These are phyloP conservation scores for Junonia oenone DNA, from an alignment of 2,888 invertebrate genomes.

Conservation along the genomic window DNA sequence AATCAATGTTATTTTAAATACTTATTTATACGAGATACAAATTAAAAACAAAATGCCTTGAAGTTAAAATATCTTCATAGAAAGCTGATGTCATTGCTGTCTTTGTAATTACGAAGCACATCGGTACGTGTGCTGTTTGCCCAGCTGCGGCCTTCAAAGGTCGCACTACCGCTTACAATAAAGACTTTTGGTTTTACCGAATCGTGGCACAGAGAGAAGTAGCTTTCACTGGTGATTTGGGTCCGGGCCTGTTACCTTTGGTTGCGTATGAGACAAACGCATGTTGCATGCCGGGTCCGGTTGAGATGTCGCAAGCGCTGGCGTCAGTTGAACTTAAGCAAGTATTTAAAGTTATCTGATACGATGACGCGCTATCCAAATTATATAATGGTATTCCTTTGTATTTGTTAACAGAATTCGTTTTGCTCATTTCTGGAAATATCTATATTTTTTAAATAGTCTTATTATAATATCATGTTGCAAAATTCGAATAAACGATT, in stretches of 20 bases:
- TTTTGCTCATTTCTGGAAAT: slow-evolving; percentile 1
- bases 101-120: slow-evolving; percentile 54
- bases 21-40: background rate
- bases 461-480: background rate
- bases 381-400: slow-evolving; percentile 24
- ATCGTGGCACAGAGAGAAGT: slow-evolving; percentile 18
- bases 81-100: slow-evolving; percentile 59
- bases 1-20: background rate
- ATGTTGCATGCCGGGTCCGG: slow-evolving; percentile 57
- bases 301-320: slow-evolving; percentile 59
- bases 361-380: slow-evolving; percentile 49
- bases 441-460: too few relatives aligned
- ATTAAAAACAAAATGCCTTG: background rate
- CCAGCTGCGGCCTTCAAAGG: slow-evolving; percentile 72
- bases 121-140: slow-evolving; percentile 44
- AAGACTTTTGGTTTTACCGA: slow-evolving; percentile 31
- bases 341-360: slow-evolving; percentile 49
- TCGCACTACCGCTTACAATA: slow-evolving; percentile 45
- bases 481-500: background rate
- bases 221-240: slow-evolving; percentile 36
- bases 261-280: slow-evolving; percentile 39
- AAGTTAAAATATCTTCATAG: slow-evolving; percentile 14
- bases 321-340: slow-evolving; percentile 51
- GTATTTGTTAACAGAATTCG: background rate
- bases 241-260: slow-evolving; percentile 25